These are phyloP conservation scores for Tetanocera ferruginea DNA, from an alignment of 2,888 invertebrate species.

Conservation along the genomic window DNA sequence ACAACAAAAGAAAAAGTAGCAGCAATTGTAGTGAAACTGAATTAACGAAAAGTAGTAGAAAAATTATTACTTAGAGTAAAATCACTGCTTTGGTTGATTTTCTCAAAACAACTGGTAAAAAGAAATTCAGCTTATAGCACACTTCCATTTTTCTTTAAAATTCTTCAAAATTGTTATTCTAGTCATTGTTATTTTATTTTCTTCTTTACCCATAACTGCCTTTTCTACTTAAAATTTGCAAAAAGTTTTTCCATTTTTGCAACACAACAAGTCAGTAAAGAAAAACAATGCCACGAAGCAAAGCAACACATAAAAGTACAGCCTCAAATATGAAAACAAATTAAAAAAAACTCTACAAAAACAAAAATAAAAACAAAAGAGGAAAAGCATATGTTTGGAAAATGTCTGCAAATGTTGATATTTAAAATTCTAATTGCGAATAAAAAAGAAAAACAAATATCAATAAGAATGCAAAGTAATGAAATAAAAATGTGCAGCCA, in stretches of 20 bases:
- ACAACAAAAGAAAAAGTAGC: neutral
- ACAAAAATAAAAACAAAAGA: neutral
- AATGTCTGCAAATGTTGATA: constrained; percentile 44
- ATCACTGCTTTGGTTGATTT: no score
- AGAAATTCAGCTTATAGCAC: no score
- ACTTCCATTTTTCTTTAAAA: no score
- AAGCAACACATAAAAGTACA: neutral
- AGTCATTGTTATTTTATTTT: no score
- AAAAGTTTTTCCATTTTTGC: constrained; percentile 32
- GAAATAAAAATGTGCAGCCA: neutral
- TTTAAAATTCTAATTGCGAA: neutral
- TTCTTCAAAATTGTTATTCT: no score
- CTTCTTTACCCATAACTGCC: constrained; percentile 18
- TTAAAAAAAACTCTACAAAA: neutral
- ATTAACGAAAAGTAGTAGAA: no score
- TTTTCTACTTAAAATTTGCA: constrained; percentile 22
- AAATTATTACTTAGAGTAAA: no score
- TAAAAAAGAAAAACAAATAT: neutral
- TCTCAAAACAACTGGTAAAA: neutral
- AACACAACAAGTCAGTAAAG: constrained; percentile 29
- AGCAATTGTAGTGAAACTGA: neutral
- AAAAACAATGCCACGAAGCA: constrained; percentile 35
- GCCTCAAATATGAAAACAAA: neutral
- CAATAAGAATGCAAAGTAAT: neutral
- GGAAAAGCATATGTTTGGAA: constrained; percentile 28